A percentile compares a stretch with the other conserved stretches of the same genome.
These are phyloP conservation scores for Apamea monoglypha DNA, from an alignment of 2,888 invertebrate species.

Conservation along the genomic window DNA sequence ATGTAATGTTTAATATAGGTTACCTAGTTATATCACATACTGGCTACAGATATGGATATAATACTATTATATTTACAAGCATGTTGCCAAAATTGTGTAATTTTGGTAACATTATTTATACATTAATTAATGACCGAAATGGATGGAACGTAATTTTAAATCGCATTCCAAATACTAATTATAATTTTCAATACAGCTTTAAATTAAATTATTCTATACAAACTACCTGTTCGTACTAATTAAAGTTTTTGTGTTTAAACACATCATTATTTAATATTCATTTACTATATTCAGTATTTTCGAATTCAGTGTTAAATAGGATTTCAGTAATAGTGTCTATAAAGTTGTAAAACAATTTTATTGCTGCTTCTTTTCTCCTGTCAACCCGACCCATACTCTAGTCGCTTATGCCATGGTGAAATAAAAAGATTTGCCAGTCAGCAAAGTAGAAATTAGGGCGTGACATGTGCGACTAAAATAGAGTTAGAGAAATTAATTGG, in stretches of 20 bases:
- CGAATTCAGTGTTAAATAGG: not conserved
- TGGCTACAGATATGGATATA: too few species aligned
- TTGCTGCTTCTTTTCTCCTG: not conserved
- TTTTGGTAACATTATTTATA: too few species aligned
- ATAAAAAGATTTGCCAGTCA: not conserved
- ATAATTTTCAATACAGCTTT: not conserved
- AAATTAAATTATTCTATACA: slow-evolving; percentile 10
- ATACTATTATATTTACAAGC: too few species aligned
- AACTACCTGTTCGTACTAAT: not conserved
- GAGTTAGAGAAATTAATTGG: not conserved
- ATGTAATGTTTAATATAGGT: too few species aligned
- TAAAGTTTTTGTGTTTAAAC: not conserved
- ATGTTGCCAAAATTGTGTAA: too few species aligned
- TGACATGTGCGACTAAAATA: not conserved
- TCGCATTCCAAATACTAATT: not conserved
- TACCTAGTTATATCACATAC: too few species aligned
- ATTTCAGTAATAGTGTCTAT: not conserved
- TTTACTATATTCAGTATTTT: not conserved
- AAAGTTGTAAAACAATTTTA: not conserved
- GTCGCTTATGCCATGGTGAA: not conserved
- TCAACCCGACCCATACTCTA: not conserved
- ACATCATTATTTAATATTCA: not conserved
- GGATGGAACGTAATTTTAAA: not conserved
- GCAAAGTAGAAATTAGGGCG: not conserved
- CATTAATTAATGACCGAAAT: too few species aligned